Evolutionary conservation across 2,797 vertebrate species (phyloP), one percentile per base, ranked within the genome.

Genomic region (Macropus fuliginosus): DNA sequence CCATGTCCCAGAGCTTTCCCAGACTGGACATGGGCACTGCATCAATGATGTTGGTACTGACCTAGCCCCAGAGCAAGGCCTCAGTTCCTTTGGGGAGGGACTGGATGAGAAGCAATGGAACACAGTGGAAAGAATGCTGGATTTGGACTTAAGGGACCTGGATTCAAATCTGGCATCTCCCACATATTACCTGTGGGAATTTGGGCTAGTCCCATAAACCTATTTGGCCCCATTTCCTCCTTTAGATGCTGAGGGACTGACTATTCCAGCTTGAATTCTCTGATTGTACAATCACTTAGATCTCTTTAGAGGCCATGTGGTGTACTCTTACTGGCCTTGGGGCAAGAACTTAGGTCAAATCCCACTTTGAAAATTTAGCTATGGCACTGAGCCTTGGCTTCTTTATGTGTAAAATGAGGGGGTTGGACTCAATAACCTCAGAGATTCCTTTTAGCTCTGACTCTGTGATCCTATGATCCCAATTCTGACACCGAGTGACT

Each of bases 381-480:
- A 5, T 40, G 66, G 40, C n/a, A 40, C n/a, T 46, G 66, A 81
- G 66, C 18, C 66, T 74, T 16, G 2, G n/a, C 40, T 81, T 81
- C n/a, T 9, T 81, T 46, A 24, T 21, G n/a, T 1, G 1, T 40
- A 46, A 81, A 81, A 81, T 46, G 21, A 40, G 66, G 18, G 66
- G 40, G n/a, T 24, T 81, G 21, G 2, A 40, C n/a, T 81, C n/a
- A 40, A 74, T 40, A 74, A 40, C n/a, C 18, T 40, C n/a, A 1
- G n/a, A 74, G 8, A n/a, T 74, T n/a, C 6, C 66, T 74, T 74
- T 21, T 5, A 74, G 18, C n/a, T 40, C n/a, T 40, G n/a, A 40
- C 66, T 40, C 66, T 74, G 91, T 29, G 40, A 59, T 52, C 90
- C 54, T 92, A 92, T 91, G 31, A 74, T 12, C 92, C 93, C 92